Evolutionary conservation across 92 coral and sea anemone species (phyloP), one percentile per base, ranked within the genome.

Genomic region (Plumapathes pennacea): DNA sequence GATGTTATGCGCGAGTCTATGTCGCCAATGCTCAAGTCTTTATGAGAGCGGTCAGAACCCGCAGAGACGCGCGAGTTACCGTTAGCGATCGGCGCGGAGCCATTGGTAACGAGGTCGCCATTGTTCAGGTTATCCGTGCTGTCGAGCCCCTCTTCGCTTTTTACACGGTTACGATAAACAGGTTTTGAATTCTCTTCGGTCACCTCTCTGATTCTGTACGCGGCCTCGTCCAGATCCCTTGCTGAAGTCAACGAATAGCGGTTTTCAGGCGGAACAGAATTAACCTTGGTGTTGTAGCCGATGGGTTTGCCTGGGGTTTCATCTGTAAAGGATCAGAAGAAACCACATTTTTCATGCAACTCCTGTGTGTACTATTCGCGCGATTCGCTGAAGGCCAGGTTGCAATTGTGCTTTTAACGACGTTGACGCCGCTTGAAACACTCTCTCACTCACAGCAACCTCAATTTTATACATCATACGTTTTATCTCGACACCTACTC

Each of bases 41-140:
- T 88, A 52, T 76, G 85, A 33, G 96, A 88, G 13, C 79, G 58
- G 42, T 78, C 85, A 11, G 95, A 82, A 48, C 96, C 71, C 9
- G 90, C 86, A 20, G 96, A 88, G 29, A 83, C 79, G 59, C 91
- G 90, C n/a, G 99, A 94, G 53, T 94, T 94, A 10, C 99, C 99
- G 36, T 94, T 94, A 19, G 89, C 88, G 27, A 89, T 80, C 4
- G 85, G 89, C 7, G 96, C 96, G 10, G 89, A 78, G 33, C 92
- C 96, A 51, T 88, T 88, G 27, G 83, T 90, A 11, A 88, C 96
- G 32, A 88, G 74, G 53, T 88, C 96, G 11, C 96, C 96, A 61
- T 88, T 88, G 56, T 90, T 87, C 5, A 83, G 84, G 36, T 72
- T 88, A 9, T 83, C 96, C 27, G 66, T 88, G 22, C 83, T 36